Percentiles rank a stretch among this genome's conserved stretches.
These are phyloP conservation scores for Acronicta leporina DNA, from an alignment of 2,888 invertebrate genomes.

Conservation along the genomic window DNA sequence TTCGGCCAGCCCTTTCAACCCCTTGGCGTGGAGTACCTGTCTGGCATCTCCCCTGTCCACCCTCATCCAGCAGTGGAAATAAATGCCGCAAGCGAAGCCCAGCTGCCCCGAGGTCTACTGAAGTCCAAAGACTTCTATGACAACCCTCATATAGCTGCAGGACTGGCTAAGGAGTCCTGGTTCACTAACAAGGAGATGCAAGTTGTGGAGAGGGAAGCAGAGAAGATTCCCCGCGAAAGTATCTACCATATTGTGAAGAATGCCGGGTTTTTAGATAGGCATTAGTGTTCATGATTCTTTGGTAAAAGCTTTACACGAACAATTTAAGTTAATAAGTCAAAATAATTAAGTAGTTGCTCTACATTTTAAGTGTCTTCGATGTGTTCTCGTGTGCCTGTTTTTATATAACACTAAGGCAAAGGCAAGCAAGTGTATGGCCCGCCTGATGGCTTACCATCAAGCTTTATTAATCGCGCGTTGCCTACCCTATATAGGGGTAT, in stretches of 20 bases:
- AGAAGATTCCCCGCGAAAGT: constrained; percentile 93
- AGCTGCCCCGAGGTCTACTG: constrained; percentile 91
- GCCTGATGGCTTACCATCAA: too few relatives aligned
- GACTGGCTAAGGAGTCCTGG: constrained; percentile 94
- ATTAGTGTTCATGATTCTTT: constrained; percentile 54
- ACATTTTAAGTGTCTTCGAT: not conserved
- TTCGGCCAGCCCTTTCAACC: constrained; percentile 83
- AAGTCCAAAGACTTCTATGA: constrained; percentile 93
- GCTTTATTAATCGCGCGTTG: too few relatives aligned
- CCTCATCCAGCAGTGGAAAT: constrained; percentile 93
- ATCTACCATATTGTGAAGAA: constrained; percentile 93
- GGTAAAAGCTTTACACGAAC: not conserved
- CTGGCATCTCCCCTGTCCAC: constrained; percentile 70
- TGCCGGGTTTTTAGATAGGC: constrained; percentile 90
- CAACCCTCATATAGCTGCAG: constrained; percentile 92
- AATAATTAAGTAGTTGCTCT: too few relatives aligned
- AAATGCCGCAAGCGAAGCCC: constrained; percentile 92
- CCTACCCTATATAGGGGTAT: too few relatives aligned
- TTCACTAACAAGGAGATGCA: constrained; percentile 93
- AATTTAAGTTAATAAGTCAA: too few relatives aligned
- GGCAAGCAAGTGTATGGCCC: too few relatives aligned
- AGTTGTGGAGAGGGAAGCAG: constrained; percentile 93
- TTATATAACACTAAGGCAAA: too few relatives aligned
- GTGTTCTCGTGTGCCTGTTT: not conserved
- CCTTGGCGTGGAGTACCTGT: constrained; percentile 85